Base-by-base conservation (phyloP, 2,888 invertebrate genomes). In the Archaeoteleia sp. region DNA sequence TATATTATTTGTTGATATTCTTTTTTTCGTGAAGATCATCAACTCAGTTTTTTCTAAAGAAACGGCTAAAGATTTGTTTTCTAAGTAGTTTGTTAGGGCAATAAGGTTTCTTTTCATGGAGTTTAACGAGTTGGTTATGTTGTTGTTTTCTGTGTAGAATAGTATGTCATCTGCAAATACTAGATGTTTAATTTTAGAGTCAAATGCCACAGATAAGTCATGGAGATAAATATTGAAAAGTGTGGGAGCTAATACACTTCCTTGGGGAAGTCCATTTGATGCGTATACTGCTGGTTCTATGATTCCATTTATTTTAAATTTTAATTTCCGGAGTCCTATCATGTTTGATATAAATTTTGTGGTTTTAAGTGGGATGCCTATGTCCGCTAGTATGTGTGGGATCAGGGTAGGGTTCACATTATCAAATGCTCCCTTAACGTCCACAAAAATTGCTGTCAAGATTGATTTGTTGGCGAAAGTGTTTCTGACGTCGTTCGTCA, bases 21-120 rank as follows among this genome's bases (percentile, higher is more conserved):
- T 20, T 20, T 27, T 49, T 15, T 9, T 49, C 1, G 48, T 49
- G 7, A 49, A 49, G 4, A 37, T 15, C 1, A 51, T 20, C 1
- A 51, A 5, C 1, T 51, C 20, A 3, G 51, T 39, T 39, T 51
- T 51, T 15, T 39, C 39, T 6, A 20, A 1, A 4, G 51, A 51
- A 1, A 51, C 39, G 27, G 37, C 39, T 2, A 51, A 6, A 6
- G 14, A 9, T 17, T 4, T 20, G 27, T 43, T 9, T 10, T 27
- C 15, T 1, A 12, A 3, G 29, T 9, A 32, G n/a, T 1, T 23
- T 7, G n/a, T 7, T 5, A 9, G 9, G 7, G 8, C 8, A 2
- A n/a, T 9, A n/a, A 29, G 7, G 9, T 29, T 29, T 2, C 2
- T 29, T 29, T 29, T 29, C n/a, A 29, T n/a, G n/a, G n/a, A n/a